Percentiles rank a stretch among this genome's conserved stretches.
Conservation (phyloP, 2,113 vertebrate genomes). For the Pterocles gutturalis region DNA sequence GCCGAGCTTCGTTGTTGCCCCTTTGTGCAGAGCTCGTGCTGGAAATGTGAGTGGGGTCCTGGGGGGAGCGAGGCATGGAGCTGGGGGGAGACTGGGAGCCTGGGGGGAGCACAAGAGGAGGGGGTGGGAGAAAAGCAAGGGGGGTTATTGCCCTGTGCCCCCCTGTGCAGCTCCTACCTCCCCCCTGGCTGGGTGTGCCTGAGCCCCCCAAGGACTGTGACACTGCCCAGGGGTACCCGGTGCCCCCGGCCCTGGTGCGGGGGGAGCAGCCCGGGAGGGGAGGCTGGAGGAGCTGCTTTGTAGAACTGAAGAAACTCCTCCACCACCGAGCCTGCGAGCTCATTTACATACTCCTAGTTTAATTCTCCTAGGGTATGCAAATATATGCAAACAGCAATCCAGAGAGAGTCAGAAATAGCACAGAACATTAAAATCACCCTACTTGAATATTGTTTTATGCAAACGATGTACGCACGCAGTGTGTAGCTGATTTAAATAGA, state of each 20-base stretch:
- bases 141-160: neutral
- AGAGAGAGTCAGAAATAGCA: constrained; percentile 99
- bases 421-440: constrained; percentile 93
- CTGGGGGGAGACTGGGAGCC: neutral
- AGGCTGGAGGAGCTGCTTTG: constrained; percentile 55
- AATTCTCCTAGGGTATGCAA: constrained; percentile 99
- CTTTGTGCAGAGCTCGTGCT: neutral
- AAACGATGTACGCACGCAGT: constrained; percentile 80
- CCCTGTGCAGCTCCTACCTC: neutral
- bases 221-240: neutral
- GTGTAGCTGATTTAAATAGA: constrained; percentile 82
- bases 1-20: neutral
- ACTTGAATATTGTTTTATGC: constrained; percentile 91
- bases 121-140: accelerated
- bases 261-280: neutral
- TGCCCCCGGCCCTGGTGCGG: neutral
- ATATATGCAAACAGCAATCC: constrained; percentile 99
- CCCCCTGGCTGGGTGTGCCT: accelerated
- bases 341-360: constrained; percentile 97
- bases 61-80: neutral
- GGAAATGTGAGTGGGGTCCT: accelerated
- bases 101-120: neutral
- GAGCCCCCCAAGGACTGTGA: accelerated
- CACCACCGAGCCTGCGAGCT: constrained; percentile 80
- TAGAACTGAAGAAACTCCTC: constrained; percentile 59